Evolutionary conservation across 2,797 vertebrate genomes (phyloP).

Genomic region (Todus mexicanus): DNA sequence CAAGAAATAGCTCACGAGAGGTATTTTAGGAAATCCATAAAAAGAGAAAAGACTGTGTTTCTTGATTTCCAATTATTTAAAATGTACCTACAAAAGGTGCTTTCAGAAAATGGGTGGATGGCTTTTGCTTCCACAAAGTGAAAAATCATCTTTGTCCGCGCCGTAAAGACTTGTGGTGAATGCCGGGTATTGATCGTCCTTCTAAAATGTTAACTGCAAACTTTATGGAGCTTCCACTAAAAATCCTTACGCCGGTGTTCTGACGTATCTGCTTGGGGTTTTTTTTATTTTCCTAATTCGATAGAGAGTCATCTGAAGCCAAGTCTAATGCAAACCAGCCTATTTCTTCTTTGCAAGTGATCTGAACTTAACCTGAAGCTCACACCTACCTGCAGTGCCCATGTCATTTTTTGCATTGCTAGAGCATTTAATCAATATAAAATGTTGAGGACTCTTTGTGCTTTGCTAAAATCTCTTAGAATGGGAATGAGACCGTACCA

Average conservation of each 20-base stretch:
- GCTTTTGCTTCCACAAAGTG: neutral
- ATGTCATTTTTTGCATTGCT: accelerated
- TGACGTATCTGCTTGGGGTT: neutral
- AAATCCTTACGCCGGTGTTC: neutral
- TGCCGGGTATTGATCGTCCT: neutral
- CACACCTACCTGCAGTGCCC: neutral
- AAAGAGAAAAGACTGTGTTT: conserved; percentile 6
- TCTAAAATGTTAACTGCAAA: neutral
- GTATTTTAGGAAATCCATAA: conserved; percentile 44
- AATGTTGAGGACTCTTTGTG: neutral
- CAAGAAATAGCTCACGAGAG: conserved; percentile 38
- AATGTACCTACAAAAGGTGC: neutral
- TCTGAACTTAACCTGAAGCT: neutral
- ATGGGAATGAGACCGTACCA: neutral
- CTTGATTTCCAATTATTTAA: conserved; percentile 22
- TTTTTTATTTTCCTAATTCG: neutral
- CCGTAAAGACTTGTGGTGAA: neutral
- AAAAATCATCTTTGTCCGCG: neutral
- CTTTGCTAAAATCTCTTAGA: neutral
- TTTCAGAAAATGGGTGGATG: neutral
- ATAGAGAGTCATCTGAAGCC: neutral
- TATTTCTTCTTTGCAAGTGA: neutral
- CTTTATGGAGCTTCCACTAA: neutral
- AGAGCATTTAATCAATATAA: neutral
- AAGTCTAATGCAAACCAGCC: neutral